A percentile compares a stretch with the other conserved stretches of the same genome.
phyloP scores from a whole-genome alignment of 2,113 vertebrate species.

The Odocoileus hemionus region DNA sequence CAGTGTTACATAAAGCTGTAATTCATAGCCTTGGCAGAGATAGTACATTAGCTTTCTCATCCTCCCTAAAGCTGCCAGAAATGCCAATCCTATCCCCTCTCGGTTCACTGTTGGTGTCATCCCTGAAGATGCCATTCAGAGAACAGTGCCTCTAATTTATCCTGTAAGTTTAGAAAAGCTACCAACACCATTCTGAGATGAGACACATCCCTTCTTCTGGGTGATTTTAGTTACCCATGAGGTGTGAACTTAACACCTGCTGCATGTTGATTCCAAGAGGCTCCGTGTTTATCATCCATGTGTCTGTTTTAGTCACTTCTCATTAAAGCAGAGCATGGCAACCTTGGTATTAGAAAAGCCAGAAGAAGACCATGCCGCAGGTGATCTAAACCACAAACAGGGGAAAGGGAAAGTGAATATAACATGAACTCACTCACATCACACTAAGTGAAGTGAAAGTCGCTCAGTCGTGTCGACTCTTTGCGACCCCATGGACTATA shows the following conservation, averaged over 20 bases:
- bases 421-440: background rate
- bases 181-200: background rate
- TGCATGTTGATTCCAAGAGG: background rate
- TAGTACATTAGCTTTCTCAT: background rate
- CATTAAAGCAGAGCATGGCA: background rate
- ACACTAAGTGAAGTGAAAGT: background rate
- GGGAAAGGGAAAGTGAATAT: background rate
- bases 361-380: background rate
- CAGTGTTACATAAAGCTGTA: background rate
- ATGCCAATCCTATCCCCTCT: background rate
- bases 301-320: background rate
- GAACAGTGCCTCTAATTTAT: background rate
- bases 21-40: background rate
- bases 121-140: background rate
- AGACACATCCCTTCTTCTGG: background rate
- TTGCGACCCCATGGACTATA: background rate
- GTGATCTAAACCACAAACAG: background rate
- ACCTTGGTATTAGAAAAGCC: background rate
- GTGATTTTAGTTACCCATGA: background rate
- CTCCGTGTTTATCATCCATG: background rate
- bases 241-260: background rate
- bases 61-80: background rate
- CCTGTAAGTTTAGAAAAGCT: background rate
- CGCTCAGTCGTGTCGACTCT: accelerated
- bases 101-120: background rate